A percentile compares a stretch with the other conserved stretches of the same genome.
phyloP scores from a whole-genome alignment of 1,140 invertebrate genomes.

The Medauroidea extradentata region DNA sequence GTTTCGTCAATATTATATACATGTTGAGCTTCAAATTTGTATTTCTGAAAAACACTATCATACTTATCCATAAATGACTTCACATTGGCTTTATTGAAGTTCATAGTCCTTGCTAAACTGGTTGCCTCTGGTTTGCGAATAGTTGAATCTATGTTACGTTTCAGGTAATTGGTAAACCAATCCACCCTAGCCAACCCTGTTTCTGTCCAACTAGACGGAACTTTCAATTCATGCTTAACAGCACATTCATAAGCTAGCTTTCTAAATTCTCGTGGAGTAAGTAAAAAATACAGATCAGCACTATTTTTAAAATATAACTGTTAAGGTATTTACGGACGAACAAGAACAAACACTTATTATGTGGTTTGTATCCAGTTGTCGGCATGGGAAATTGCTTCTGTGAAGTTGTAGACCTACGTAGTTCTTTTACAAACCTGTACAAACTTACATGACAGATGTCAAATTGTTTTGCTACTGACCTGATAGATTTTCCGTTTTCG shows the following conservation, averaged over 20 bases:
- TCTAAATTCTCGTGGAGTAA: not conserved
- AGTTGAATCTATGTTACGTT: conserved; percentile 35
- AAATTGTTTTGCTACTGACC: conserved; percentile 1
- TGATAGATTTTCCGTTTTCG: not conserved
- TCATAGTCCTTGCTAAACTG: conserved; percentile 39
- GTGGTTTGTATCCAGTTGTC: not conserved
- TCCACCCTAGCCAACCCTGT: conserved; percentile 35
- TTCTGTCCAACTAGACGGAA: conserved; percentile 34
- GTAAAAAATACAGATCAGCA: not conserved
- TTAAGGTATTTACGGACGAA: not conserved
- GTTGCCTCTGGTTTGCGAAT: conserved; percentile 41
- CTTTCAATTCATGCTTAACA: not conserved
- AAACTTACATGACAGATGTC: conserved; percentile 1
- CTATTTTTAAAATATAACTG: not conserved
- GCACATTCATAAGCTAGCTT: not conserved
- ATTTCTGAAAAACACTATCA: conserved; percentile 30
- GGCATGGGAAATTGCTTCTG: not conserved
- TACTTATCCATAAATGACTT: conserved; percentile 39
- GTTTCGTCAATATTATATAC: conserved; percentile 43
- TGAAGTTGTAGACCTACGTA: too few species aligned
- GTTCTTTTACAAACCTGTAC: not conserved
- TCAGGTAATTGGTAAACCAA: conserved; percentile 39
- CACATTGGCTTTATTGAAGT: conserved; percentile 45
- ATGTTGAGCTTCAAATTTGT: conserved; percentile 21
- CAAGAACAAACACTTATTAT: not conserved